phyloP scores from a whole-genome alignment of 92 coral and sea anemone genomes.

The Porites evermanni region DNA sequence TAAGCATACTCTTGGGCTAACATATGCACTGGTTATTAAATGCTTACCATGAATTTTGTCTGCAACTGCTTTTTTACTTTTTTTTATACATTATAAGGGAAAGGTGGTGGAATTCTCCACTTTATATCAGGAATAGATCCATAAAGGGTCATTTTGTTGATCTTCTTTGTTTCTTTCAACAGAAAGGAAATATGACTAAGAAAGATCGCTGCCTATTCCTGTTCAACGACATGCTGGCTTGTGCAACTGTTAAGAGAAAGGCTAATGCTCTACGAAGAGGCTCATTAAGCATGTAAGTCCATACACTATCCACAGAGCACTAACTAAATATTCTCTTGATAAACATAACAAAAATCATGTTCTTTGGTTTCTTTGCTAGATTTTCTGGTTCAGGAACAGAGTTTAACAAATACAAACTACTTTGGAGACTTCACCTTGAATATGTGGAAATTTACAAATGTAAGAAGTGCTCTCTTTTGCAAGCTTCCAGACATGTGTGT shows the following conservation, averaged over 20 bases:
- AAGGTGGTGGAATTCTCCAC: too few species aligned
- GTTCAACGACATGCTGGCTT: conserved; percentile 91
- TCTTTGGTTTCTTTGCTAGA: conserved; percentile 42
- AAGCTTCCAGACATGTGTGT: too few species aligned
- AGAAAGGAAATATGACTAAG: conserved; percentile 94
- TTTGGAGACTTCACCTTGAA: conserved; percentile 93
- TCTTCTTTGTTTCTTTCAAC: conserved; percentile 21
- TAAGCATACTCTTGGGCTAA: too few species aligned
- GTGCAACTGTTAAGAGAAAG: conserved; percentile 93
- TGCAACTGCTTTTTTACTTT: too few species aligned
- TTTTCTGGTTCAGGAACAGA: conserved; percentile 98
- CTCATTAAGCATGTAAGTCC: conserved; percentile 93
- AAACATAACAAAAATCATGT: neutral
- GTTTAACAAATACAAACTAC: conserved; percentile 91
- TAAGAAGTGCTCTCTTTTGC: conserved; percentile 39
- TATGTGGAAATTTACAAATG: conserved; percentile 87
- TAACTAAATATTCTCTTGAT: neutral
- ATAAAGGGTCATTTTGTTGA: neutral
- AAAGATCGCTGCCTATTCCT: conserved; percentile 96
- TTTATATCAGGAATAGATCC: neutral
- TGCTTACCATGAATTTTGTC: too few species aligned
- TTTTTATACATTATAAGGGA: too few species aligned
- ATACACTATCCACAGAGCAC: neutral
- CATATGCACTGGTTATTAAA: too few species aligned
- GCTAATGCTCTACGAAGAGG: conserved; percentile 91